Evolutionary conservation across 2,888 invertebrate genomes (phyloP), one percentile per base, ranked within the genome.

Genomic region (Melangyna quadrimaculata): DNA sequence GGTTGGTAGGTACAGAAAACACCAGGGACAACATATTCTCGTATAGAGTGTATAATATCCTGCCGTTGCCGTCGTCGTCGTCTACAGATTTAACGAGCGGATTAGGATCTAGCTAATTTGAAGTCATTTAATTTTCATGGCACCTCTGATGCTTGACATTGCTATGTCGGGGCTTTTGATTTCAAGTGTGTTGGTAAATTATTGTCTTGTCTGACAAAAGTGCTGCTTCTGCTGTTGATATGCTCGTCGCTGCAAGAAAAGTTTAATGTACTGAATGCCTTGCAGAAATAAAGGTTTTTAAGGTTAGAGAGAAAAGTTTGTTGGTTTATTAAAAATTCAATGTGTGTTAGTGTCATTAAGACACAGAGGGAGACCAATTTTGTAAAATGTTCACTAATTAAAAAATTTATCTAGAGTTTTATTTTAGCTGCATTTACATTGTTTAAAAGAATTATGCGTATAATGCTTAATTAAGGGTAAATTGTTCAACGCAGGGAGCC

Each of bases 51-150:
- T 8, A 12, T 10, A 10, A 12, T 10, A 48, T 48, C 22, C 22
- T 7, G 12, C n/a, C 37, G 14, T 24, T 27, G 3, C 24, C 7
- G 8, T 27, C 1, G 24, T 12, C 48, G n/a, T 14, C 24, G 7
- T 53, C 4, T 12, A 74, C 65, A 83, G 57, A 79, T 83, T 83
- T 83, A 83, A 79, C 83, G 70, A 78, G 74, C 74, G 83, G 83
- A 83, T 83, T 83, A 83, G 83, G 51, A 83, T 79, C 83, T 45
- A 37, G 79, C 83, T 83, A 83, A 83, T 83, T 83, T 83, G 57
- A 79, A 74, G 83, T 74, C 83, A 79, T 79, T 83, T 83, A 83
- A 79, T 83, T 83, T 83, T 83, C 74, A 83, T 83, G 70, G 79
- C 74, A 83, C 83, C 83, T 83, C 65, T 79, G 78, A 79, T 74